Conservation (phyloP, 1,140 invertebrate species). For the Apis florea region DNA sequence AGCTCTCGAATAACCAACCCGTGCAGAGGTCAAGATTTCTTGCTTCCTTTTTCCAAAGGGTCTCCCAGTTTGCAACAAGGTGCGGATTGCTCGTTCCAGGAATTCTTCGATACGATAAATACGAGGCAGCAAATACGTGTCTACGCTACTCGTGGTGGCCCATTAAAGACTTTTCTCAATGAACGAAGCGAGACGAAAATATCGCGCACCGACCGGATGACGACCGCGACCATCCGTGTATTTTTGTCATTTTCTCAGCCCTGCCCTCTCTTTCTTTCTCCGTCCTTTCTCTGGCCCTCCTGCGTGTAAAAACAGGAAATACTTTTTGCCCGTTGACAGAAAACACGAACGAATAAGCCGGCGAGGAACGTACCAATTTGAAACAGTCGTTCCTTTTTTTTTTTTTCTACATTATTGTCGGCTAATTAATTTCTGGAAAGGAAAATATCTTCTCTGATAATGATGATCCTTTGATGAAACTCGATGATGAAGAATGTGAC, state of each 20-base stretch:
- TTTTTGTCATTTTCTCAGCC: conserved; percentile 61
- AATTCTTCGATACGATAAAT: neutral
- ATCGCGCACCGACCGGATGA: conserved; percentile 54
- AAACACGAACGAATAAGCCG: neutral
- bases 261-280: conserved; percentile 22
- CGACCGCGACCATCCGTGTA: conserved; percentile 49
- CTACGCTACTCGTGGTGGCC: neutral
- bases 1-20: conserved; percentile 5
- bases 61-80: neutral
- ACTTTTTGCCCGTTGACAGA: conserved; percentile 50
- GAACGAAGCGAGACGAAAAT: conserved; percentile 61
- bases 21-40: conserved; percentile 19
- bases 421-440: neutral
- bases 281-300: neutral
- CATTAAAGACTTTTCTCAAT: conserved; percentile 57
- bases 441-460: neutral
- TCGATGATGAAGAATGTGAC: neutral
- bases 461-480: too few relatives aligned
- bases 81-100: neutral
- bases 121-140: neutral
- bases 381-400: neutral
- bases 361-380: neutral
- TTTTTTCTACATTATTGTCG: neutral
- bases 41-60: neutral
- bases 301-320: conserved; percentile 58